These are phyloP conservation scores for Tetragnatha montana DNA, from an alignment of 2,888 invertebrate genomes.

Conservation along the genomic window DNA sequence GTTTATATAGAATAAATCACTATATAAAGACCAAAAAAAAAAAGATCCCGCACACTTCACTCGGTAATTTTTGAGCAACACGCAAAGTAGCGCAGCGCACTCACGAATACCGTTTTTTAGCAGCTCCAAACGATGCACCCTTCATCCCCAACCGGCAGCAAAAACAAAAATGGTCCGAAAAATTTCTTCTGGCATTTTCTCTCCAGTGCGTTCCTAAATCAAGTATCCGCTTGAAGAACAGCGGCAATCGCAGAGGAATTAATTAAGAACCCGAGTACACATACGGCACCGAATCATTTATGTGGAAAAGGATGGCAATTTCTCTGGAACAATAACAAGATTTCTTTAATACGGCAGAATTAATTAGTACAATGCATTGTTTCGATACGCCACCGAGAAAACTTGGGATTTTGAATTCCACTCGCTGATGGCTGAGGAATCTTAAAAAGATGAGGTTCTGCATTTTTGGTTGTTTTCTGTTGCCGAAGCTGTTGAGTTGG, in stretches of 20 bases:
- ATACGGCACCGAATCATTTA: slow-evolving; percentile 52
- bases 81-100: too few species aligned
- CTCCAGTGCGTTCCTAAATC: slow-evolving; percentile 19
- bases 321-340: slow-evolving; percentile 58
- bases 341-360: slow-evolving; percentile 67
- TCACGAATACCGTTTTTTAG: too few species aligned
- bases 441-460: background rate
- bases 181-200: slow-evolving; percentile 17
- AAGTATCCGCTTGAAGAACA: slow-evolving; percentile 46
- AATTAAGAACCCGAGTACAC: slow-evolving; percentile 44
- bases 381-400: slow-evolving; percentile 50
- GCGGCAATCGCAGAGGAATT: slow-evolving; percentile 56
- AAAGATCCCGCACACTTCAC: background rate
- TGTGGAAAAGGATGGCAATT: slow-evolving; percentile 63
- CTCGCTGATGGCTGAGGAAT: slow-evolving; percentile 25
- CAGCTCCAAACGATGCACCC: background rate
- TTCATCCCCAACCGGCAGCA: slow-evolving; percentile 14
- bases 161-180: slow-evolving; percentile 23
- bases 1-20: background rate
- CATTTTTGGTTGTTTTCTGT: background rate
- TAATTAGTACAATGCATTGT: slow-evolving; percentile 65
- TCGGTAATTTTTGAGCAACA: too few species aligned
- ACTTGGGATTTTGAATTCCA: slow-evolving; percentile 48
- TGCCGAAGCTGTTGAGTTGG: background rate
- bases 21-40: background rate